Evolutionary conservation across 2,113 vertebrate genomes (phyloP).

Genomic region (Oplegnathus fasciatus): DNA sequence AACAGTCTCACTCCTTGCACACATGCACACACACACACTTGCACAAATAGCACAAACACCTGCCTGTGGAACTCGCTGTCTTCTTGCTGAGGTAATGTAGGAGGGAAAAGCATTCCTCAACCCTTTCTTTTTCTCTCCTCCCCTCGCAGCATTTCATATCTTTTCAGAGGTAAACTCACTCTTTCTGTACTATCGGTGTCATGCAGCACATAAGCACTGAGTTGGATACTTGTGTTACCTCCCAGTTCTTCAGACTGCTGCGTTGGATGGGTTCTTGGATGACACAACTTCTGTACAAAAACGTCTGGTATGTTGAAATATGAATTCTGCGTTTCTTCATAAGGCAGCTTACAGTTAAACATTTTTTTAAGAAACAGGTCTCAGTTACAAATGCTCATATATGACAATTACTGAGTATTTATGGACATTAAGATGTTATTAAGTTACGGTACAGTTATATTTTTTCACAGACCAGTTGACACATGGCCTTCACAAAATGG

Average conservation of each 20-base stretch:
- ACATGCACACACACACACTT: slow-evolving; percentile 16
- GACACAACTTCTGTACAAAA: slow-evolving; percentile 3
- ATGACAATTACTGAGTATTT: not conserved
- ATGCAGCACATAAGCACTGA: not conserved
- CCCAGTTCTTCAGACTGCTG: not conserved
- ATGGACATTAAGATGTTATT: not conserved
- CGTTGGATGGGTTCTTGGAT: slow-evolving; percentile 19
- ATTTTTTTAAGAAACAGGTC: not conserved
- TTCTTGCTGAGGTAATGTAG: slow-evolving; percentile 74
- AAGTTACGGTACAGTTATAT: not conserved
- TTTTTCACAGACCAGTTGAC: slow-evolving; percentile 7
- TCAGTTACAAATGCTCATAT: not conserved
- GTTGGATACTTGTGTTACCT: not conserved
- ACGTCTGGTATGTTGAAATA: slow-evolving; percentile 62
- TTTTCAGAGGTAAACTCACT: slow-evolving; percentile 49
- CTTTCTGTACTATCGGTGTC: slow-evolving; percentile 8
- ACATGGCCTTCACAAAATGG: slow-evolving; percentile 13
- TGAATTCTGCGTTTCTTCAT: not conserved
- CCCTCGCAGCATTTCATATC: slow-evolving; percentile 59
- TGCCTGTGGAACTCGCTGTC: slow-evolving; percentile 53
- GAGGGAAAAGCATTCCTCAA: slow-evolving; percentile 71
- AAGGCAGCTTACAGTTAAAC: not conserved
- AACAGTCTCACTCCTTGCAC: slow-evolving; percentile 4
- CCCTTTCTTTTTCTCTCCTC: slow-evolving; percentile 54
- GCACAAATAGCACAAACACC: slow-evolving; percentile 61